phyloP scores from a whole-genome alignment of 2,113 vertebrate species.

The Budorcas taxicolor region DNA sequence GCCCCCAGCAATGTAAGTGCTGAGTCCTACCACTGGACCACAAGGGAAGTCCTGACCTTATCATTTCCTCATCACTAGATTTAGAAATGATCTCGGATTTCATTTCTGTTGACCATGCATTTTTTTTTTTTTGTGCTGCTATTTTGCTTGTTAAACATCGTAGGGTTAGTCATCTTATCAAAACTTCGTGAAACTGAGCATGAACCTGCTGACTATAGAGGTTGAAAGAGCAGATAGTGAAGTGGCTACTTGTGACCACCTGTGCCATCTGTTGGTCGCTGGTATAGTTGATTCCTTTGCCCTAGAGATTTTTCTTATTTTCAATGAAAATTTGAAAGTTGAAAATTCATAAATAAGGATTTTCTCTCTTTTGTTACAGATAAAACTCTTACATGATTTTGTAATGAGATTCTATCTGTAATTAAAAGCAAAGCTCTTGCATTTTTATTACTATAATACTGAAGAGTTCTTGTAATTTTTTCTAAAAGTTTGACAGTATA shows the following conservation, averaged over 20 bases:
- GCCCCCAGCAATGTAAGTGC: neutral
- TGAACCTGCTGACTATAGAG: neutral
- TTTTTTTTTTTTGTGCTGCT: neutral
- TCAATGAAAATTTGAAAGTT: neutral
- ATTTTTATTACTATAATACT: neutral
- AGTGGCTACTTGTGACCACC: neutral
- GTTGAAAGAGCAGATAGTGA: neutral
- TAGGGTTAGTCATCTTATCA: neutral
- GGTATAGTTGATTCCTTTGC: neutral
- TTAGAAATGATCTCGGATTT: neutral
- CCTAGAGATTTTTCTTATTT: neutral
- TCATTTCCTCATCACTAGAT: neutral
- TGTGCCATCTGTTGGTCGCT: neutral
- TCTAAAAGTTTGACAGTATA: neutral
- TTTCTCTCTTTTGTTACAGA: neutral
- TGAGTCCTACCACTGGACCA: neutral
- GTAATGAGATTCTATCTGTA: neutral
- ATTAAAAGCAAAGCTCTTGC: constrained; percentile 22
- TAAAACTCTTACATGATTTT: neutral
- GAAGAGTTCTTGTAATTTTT: neutral
- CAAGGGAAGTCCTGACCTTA: neutral
- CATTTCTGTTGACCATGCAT: neutral
- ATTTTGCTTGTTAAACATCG: neutral
- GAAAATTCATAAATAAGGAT: neutral
- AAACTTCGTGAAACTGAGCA: neutral